Conservation (phyloP, 2,797 vertebrate species). For the Sebastes trivittatus region DNA sequence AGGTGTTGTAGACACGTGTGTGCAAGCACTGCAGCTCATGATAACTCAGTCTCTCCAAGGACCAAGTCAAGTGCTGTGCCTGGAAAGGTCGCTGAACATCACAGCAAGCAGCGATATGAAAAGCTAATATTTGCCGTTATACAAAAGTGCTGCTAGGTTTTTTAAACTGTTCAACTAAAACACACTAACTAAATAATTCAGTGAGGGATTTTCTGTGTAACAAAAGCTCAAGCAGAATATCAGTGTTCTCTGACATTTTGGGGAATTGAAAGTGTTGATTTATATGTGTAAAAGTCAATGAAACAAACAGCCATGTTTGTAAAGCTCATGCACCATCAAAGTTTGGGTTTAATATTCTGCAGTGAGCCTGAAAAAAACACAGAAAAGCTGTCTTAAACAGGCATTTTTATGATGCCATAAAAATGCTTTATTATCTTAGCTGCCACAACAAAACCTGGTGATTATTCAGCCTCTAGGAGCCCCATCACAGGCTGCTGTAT, state of each 20-base stretch:
- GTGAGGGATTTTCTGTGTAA: constrained; percentile 6
- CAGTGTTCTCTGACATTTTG: constrained; percentile 29
- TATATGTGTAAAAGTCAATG: constrained; percentile 44
- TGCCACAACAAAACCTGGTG: constrained; percentile 66
- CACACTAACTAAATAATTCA: constrained; percentile 39
- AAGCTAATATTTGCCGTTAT: constrained; percentile 41
- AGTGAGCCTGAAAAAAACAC: constrained; percentile 33
- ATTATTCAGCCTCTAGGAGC: constrained; percentile 68
- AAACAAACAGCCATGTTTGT: constrained; percentile 39
- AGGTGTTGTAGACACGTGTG: not conserved
- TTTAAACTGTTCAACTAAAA: constrained; percentile 31
- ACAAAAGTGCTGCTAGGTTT: constrained; percentile 21
- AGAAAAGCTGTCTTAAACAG: constrained; percentile 54
- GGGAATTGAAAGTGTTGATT: constrained; percentile 36
- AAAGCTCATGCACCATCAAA: constrained; percentile 34
- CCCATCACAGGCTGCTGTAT: constrained; percentile 53
- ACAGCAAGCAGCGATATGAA: not conserved
- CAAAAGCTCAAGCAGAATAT: constrained; percentile 13
- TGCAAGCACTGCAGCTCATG: not conserved
- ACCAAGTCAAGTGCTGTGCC: not conserved
- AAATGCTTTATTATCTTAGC: constrained; percentile 69
- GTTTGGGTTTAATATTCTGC: constrained; percentile 45
- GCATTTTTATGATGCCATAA: constrained; percentile 56
- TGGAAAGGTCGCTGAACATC: constrained; percentile 14
- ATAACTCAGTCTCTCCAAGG: not conserved